phyloP scores from a whole-genome alignment of 2,113 vertebrate genomes.

The Mustela nigripes region DNA sequence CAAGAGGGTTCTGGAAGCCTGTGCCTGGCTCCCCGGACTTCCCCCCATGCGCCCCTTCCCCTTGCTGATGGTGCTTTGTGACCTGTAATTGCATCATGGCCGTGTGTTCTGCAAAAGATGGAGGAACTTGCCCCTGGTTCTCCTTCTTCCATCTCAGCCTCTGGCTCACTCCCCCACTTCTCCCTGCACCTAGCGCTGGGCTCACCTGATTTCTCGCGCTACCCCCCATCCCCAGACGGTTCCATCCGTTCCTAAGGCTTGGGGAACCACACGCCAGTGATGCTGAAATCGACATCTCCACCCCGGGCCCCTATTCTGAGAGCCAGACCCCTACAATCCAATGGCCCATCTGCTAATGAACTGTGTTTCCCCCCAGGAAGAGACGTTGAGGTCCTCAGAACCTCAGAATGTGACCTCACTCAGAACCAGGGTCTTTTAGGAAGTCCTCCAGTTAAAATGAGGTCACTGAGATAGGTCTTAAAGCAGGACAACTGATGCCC shows the following conservation, averaged over 20 bases:
- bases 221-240: too few relatives aligned
- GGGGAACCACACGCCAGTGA: neutral
- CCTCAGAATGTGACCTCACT: neutral
- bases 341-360: neutral
- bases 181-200: neutral
- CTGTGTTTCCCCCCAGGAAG: neutral
- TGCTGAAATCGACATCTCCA: neutral
- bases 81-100: neutral
- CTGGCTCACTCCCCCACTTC: neutral
- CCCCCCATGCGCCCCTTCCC: accelerated
- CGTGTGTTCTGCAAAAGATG: accelerated
- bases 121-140: neutral
- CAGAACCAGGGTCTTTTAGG: neutral
- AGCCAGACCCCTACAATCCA: neutral
- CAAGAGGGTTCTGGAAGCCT: neutral
- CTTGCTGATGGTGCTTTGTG: neutral
- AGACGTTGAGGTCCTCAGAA: neutral
- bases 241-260: neutral
- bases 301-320: neutral
- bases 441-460: neutral
- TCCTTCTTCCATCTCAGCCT: neutral
- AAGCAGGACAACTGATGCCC: neutral
- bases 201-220: neutral
- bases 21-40: neutral
- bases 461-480: neutral